Conservation (phyloP, 2,113 vertebrate species). For the Nesoenas mayeri region DNA sequence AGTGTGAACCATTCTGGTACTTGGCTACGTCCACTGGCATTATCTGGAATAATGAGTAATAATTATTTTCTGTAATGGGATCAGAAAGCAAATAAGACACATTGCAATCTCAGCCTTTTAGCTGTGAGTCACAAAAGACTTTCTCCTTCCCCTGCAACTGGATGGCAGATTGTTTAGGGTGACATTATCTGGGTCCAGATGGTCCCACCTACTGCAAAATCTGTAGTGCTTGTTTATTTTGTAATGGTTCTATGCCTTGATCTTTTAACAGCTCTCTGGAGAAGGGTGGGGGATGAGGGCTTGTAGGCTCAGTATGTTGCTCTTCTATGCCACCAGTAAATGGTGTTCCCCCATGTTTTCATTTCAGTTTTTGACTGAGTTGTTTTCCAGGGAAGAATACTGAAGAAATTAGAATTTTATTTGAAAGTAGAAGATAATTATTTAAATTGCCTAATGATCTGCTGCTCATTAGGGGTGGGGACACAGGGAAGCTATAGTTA, state of each 20-base stretch:
- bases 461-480: neutral
- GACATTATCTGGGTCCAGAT: constrained; percentile 53
- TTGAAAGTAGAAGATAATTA: neutral
- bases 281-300: neutral
- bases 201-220: constrained; percentile 64
- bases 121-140: neutral
- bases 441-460: neutral
- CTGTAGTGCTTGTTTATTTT: constrained; percentile 54
- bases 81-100: neutral
- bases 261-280: constrained; percentile 55
- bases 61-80: neutral
- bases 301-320: neutral
- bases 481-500: neutral
- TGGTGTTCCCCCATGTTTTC: neutral
- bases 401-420: neutral
- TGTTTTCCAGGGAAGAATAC: neutral
- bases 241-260: constrained; percentile 43
- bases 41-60: neutral
- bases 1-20: neutral
- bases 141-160: constrained; percentile 38
- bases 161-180: constrained; percentile 65
- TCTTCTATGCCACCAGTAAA: neutral
- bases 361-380: neutral
- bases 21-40: neutral
- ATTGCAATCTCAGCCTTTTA: neutral